These are phyloP conservation scores for Drosophila anomelani DNA, from an alignment of 2,888 invertebrate genomes.

Conservation along the genomic window DNA sequence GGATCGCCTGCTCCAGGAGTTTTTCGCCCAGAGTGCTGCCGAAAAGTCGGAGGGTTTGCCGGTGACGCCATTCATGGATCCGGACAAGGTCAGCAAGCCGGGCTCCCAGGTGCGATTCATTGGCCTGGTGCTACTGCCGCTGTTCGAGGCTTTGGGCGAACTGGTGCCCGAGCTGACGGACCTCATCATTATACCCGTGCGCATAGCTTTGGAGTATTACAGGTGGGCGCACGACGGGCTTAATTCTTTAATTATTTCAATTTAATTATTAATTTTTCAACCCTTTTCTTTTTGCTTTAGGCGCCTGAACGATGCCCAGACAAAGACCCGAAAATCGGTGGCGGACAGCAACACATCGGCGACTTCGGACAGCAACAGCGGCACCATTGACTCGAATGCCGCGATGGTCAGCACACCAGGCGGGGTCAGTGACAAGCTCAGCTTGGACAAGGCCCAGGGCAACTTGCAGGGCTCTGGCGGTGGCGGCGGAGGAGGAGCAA, in stretches of 20 bases:
- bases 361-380: slow-evolving; percentile 83
- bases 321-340: slow-evolving; percentile 84
- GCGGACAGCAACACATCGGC: slow-evolving; percentile 81
- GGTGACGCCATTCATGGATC: slow-evolving; percentile 94
- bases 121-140: slow-evolving; percentile 91
- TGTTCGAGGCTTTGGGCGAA: slow-evolving; percentile 91
- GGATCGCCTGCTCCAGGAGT: slow-evolving; percentile 89
- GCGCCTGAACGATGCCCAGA: slow-evolving; percentile 85
- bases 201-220: slow-evolving; percentile 84
- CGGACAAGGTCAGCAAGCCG: slow-evolving; percentile 93
- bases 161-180: slow-evolving; percentile 90
- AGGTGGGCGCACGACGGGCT: slow-evolving; percentile 74
- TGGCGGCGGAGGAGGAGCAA: slow-evolving; percentile 23
- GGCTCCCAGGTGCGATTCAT: slow-evolving; percentile 94
- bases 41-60: slow-evolving; percentile 93
- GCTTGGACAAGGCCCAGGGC: slow-evolving; percentile 45
- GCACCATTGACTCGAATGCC: slow-evolving; percentile 77
- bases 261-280: background rate
- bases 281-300: slow-evolving; percentile 49
- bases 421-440: slow-evolving; percentile 58
- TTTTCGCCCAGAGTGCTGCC: slow-evolving; percentile 92
- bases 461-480: slow-evolving; percentile 38
- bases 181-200: slow-evolving; percentile 84
- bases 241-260: background rate
- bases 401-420: slow-evolving; percentile 58